Percentiles rank a stretch among this genome's conserved stretches.
phyloP scores from a whole-genome alignment of 2,113 vertebrate species.

The Leuciscus idus region DNA sequence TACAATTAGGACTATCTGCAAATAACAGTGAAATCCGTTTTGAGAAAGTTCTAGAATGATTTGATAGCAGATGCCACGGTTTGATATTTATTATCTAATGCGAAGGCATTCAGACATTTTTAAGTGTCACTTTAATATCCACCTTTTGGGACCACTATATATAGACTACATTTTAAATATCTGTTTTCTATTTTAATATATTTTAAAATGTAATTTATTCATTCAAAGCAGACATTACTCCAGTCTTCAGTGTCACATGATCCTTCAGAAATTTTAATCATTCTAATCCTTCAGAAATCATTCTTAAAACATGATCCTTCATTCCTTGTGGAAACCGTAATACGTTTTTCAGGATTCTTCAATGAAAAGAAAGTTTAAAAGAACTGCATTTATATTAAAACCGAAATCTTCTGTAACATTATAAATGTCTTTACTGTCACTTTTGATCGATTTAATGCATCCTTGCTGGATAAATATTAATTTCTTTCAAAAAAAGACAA shows the following conservation, averaged over 20 bases:
- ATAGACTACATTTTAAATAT: background rate
- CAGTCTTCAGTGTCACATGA: background rate
- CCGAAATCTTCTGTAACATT: background rate
- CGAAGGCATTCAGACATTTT: background rate
- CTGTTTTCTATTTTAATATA: background rate
- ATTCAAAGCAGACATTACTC: background rate
- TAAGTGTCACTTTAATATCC: background rate
- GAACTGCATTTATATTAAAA: background rate
- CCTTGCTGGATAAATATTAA: background rate
- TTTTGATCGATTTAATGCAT: background rate
- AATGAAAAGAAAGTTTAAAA: background rate
- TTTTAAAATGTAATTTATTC: background rate
- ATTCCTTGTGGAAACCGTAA: too few species aligned
- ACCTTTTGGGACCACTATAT: background rate
- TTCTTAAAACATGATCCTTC: too few species aligned
- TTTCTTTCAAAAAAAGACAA: background rate
- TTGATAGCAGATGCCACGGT: background rate
- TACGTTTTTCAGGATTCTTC: background rate
- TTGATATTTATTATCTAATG: background rate
- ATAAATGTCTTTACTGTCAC: background rate
- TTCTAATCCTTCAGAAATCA: background rate
- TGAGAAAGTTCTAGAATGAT: background rate
- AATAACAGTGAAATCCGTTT: background rate
- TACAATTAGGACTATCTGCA: background rate
- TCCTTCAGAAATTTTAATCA: background rate